phyloP scores from a whole-genome alignment of 1,140 invertebrate genomes.

The Aphelenchoides fujianensis region DNA sequence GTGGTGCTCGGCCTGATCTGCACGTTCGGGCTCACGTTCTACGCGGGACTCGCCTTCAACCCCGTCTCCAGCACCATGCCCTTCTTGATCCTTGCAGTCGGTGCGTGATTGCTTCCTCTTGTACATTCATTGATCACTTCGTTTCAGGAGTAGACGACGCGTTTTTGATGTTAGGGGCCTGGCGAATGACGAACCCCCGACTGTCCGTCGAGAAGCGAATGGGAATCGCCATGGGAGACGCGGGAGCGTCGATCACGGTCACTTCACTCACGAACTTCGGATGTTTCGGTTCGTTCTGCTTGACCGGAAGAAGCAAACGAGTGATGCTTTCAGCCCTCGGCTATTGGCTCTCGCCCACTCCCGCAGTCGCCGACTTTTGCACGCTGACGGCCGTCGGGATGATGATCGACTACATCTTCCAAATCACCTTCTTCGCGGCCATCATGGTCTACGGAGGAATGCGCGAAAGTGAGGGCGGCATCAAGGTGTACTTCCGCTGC shows the following conservation, averaged over 20 bases:
- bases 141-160: constrained; percentile 64
- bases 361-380: constrained; percentile 61
- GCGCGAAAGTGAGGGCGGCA: constrained; percentile 51
- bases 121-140: too few relatives aligned
- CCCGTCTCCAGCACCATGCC: constrained; percentile 62
- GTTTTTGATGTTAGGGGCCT: constrained; percentile 64
- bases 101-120: too few relatives aligned
- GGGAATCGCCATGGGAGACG: constrained; percentile 64
- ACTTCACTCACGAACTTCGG: constrained; percentile 66
- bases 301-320: constrained; percentile 11
- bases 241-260: constrained; percentile 65
- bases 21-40: constrained; percentile 60
- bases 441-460: constrained; percentile 59
- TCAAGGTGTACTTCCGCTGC: constrained; percentile 44
- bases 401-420: constrained; percentile 58
- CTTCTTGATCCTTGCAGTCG: constrained; percentile 59
- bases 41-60: constrained; percentile 56
- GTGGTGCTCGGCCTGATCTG: constrained; percentile 54
- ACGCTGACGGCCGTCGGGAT: constrained; percentile 57
- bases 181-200: constrained; percentile 62
- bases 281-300: constrained; percentile 59
- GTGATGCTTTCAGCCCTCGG: constrained; percentile 54
- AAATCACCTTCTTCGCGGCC: constrained; percentile 61
- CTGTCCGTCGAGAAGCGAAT: constrained; percentile 61
- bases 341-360: constrained; percentile 59